Evolutionary conservation across 2,113 vertebrate species (phyloP).

Genomic region (Rhadina sibilatrix): DNA sequence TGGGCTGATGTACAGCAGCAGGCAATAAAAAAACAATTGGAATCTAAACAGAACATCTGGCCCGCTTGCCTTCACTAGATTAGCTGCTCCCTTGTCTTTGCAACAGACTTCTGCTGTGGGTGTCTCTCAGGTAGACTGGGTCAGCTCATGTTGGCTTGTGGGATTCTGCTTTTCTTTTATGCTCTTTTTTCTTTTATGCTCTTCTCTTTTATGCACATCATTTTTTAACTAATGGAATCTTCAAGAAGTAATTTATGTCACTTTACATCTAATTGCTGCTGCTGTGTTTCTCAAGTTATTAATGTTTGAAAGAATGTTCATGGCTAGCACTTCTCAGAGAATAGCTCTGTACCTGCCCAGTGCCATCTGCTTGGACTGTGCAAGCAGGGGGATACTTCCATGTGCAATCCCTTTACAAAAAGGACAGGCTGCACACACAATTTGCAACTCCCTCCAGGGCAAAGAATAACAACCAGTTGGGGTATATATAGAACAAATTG

Average conservation of each 20-base stretch:
- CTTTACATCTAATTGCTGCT: constrained; percentile 28
- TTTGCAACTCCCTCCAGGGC: constrained; percentile 9
- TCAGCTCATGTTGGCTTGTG: neutral
- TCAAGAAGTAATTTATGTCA: constrained; percentile 37
- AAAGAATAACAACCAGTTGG: neutral
- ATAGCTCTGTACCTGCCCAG: neutral
- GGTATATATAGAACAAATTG: neutral
- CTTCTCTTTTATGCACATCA: neutral
- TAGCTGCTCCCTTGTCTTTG: neutral
- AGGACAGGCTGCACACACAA: neutral
- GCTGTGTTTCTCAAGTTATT: constrained; percentile 28
- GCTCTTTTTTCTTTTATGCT: neutral
- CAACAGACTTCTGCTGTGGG: neutral
- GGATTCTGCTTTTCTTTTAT: neutral
- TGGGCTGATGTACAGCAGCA: neutral
- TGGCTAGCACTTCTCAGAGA: neutral
- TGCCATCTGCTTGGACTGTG: constrained; percentile 28
- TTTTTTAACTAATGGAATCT: constrained; percentile 36
- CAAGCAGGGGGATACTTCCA: neutral
- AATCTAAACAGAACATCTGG: constrained; percentile 13
- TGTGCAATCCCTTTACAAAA: neutral
- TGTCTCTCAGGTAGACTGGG: neutral
- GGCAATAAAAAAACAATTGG: neutral
- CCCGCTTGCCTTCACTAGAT: neutral
- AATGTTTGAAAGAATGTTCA: constrained; percentile 29